Evolutionary conservation across 1,140 invertebrate genomes (phyloP), one percentile per base, ranked within the genome.

Genomic region (Tyrophagus putrescentiae): DNA sequence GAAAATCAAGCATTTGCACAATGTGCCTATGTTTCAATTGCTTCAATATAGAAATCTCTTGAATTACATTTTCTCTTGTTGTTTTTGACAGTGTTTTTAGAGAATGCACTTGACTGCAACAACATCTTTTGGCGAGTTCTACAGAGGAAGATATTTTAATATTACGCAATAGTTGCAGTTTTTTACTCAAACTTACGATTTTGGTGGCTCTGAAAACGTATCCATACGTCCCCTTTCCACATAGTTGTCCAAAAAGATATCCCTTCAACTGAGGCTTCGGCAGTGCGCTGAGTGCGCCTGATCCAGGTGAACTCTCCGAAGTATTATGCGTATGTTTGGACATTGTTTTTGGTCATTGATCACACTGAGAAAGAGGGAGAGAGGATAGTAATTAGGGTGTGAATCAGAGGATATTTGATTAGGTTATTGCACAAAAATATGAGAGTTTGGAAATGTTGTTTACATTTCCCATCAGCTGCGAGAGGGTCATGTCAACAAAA

Each of bases 71-170:
- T 66, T 91, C 83, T 21, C 81, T 78, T 3, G 84, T 82, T 3
- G 79, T 74, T 61, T 81, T 79, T 29, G 83, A 85, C n/a, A 91
- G 71, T 18, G 77, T 76, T 0, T 75, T 78, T 70, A 84, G 87
- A 83, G 77, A 44, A 92, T 80, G 68, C 84, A 85, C 74, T 93
- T 93, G 23, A 93, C 79, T 4, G 86, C 86, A 33, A 87, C 82
- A 29, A 80, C 73, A 58, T 84, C 78, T 52, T 80, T 13, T 3
- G 52, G 27, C n/a, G 27, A 9, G 7, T 54, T 27, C 28, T 7
- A 53, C 29, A 6, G 6, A 53, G 34, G 34, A 53, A 11, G 34
- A 31, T 32, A 5, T 48, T 6, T 27, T 6, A 53, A 53, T 27
- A 21, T 9, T 7, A 6, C 29, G 29, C 6, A 29, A 6, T 6